Conservation (phyloP, 23 tunicate genomes). For the Phallusia fumigata region DNA sequence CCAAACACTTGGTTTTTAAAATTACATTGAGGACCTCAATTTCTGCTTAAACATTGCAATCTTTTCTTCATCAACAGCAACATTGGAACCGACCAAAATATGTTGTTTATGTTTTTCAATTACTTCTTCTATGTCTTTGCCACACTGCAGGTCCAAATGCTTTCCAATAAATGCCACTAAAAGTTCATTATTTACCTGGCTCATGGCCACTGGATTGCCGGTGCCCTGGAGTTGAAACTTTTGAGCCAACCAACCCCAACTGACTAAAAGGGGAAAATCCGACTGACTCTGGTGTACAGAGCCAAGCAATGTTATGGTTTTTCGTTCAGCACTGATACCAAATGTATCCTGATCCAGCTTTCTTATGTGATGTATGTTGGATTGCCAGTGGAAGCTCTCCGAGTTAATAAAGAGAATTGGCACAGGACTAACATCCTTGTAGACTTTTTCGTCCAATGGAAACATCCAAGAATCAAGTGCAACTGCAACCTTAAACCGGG, state of each 20-base stretch:
- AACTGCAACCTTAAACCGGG: conserved; percentile 69
- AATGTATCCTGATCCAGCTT: conserved; percentile 51
- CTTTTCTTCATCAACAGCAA: conserved; percentile 43
- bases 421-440: conserved; percentile 20
- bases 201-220: conserved; percentile 34
- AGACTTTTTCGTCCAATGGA: conserved; percentile 50
- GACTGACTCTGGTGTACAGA: conserved; percentile 60
- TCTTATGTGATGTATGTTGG: conserved; percentile 39
- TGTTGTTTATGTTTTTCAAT: conserved; percentile 22
- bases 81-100: conserved; percentile 35
- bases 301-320: conserved; percentile 58
- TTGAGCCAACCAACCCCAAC: conserved; percentile 27
- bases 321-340: conserved; percentile 52
- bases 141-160: conserved; percentile 50
- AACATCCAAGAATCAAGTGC: conserved; percentile 83
- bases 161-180: conserved; percentile 50
- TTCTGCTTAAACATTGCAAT: conserved; percentile 39
- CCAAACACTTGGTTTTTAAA: not conserved
- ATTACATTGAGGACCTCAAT: not conserved
- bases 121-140: conserved; percentile 24
- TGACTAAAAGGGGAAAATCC: conserved; percentile 50
- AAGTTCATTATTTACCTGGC: conserved; percentile 31
- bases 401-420: conserved; percentile 79
- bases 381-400: conserved; percentile 42
- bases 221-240: conserved; percentile 36